A percentile compares a stretch with the other conserved stretches of the same genome.
Conservation (phyloP, 2,797 vertebrate genomes). For the Staurois parvus region DNA sequence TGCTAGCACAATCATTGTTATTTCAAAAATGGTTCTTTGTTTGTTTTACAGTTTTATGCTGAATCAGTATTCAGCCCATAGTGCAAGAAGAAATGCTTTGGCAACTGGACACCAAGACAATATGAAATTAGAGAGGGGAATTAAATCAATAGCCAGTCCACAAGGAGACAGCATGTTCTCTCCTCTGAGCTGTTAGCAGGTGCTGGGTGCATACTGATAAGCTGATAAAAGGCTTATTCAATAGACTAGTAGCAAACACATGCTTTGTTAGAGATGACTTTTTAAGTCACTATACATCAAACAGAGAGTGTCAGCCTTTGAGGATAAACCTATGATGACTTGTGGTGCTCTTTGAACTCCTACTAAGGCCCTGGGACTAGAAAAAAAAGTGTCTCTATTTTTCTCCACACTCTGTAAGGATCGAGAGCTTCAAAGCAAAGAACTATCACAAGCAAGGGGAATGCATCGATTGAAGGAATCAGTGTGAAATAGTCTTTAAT, state of each 20-base stretch:
- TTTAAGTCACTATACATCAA: constrained; percentile 82
- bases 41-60: constrained; percentile 39
- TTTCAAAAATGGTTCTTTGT: constrained; percentile 35
- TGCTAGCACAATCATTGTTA: constrained; percentile 27
- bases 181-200: constrained; percentile 74
- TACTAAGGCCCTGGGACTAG: constrained; percentile 73
- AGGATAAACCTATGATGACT: constrained; percentile 79
- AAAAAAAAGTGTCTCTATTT: constrained; percentile 70
- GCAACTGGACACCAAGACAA: constrained; percentile 68
- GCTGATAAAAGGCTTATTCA: constrained; percentile 78
- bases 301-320: constrained; percentile 80
- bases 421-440: constrained; percentile 79
- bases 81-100: constrained; percentile 64
- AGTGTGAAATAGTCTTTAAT: constrained; percentile 82
- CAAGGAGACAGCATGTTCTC: constrained; percentile 69
- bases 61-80: constrained; percentile 57
- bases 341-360: constrained; percentile 80
- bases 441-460: constrained; percentile 72
- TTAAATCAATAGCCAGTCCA: constrained; percentile 76
- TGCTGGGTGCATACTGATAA: constrained; percentile 78
- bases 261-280: constrained; percentile 77
- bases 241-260: constrained; percentile 75
- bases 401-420: constrained; percentile 75
- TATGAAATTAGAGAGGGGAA: constrained; percentile 74
- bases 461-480: constrained; percentile 78